Percentiles rank a stretch among this genome's conserved stretches.
Evolutionary conservation across 2,797 vertebrate genomes (phyloP).

Genomic region (Onychomys torridus): DNA sequence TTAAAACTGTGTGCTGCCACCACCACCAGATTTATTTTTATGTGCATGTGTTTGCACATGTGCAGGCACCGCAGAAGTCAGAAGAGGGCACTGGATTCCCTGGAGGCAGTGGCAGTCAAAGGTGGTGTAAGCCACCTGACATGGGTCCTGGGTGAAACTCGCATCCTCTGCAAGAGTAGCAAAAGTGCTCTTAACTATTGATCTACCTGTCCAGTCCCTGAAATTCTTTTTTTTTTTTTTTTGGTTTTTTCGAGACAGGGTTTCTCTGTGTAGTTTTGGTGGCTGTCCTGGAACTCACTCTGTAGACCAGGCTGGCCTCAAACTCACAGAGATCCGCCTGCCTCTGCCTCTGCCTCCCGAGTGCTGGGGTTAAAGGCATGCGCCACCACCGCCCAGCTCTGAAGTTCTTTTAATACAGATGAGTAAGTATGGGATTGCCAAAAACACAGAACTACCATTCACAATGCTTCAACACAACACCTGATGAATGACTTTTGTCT

Average conservation of each 20-base stretch:
- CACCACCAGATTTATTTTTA: not conserved
- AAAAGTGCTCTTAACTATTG: not conserved
- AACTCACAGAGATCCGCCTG: no score
- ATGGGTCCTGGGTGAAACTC: not conserved
- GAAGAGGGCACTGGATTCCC: not conserved
- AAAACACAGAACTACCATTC: conserved; percentile 48
- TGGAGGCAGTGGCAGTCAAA: not conserved
- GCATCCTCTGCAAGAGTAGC: not conserved
- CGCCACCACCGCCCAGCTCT: no score
- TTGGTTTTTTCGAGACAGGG: no score
- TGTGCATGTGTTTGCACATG: not conserved
- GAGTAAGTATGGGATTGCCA: not conserved
- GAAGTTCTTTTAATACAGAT: conserved; percentile 9
- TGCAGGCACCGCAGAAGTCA: not conserved
- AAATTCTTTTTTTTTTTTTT: not conserved
- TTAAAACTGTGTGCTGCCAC: not conserved
- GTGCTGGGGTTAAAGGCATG: no score
- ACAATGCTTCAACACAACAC: conserved; percentile 40
- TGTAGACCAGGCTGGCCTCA: no score
- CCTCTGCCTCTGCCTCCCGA: no score
- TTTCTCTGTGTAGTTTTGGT: no score
- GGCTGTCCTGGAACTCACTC: no score
- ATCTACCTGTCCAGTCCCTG: not conserved
- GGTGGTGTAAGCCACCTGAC: not conserved
- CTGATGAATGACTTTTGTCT: conserved; percentile 45